phyloP scores from a whole-genome alignment of 2,888 invertebrate species.

The Apodemia mormo region DNA sequence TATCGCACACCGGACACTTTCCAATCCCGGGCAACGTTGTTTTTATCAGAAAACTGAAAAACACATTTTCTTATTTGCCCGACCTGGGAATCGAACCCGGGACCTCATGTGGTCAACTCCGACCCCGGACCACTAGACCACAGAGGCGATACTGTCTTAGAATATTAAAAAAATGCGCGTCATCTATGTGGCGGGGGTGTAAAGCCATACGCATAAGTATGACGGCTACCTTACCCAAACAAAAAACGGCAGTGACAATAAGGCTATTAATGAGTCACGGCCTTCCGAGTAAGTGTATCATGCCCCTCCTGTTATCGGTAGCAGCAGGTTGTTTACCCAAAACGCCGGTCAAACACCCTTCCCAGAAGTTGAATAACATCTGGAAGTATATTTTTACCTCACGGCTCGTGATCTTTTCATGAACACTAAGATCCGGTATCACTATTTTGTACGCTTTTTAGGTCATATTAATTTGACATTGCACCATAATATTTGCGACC shows the following conservation, averaged over 20 bases:
- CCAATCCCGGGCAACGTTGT: too few relatives aligned
- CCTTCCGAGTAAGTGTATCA: neutral
- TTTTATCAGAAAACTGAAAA: too few relatives aligned
- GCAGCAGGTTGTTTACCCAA: constrained; percentile 12
- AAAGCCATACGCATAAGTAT: too few relatives aligned
- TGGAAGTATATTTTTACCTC: constrained; percentile 17
- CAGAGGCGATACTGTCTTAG: too few relatives aligned
- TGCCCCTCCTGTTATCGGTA: neutral
- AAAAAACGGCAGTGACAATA: neutral
- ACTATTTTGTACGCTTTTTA: neutral
- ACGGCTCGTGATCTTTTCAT: neutral
- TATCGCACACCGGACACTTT: too few relatives aligned
- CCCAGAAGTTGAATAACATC: constrained; percentile 16
- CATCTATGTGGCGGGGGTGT: too few relatives aligned
- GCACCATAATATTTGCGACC: neutral
- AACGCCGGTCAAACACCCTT: constrained; percentile 12
- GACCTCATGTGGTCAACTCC: too few relatives aligned
- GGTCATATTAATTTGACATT: neutral
- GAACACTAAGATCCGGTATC: neutral
- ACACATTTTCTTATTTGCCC: too few relatives aligned
- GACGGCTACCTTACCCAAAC: too few relatives aligned
- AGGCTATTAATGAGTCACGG: neutral
- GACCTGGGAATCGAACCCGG: too few relatives aligned
- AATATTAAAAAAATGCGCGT: too few relatives aligned
- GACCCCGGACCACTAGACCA: too few relatives aligned